These are phyloP conservation scores for Baccha elongata DNA, from an alignment of 2,888 invertebrate species.

Conservation along the genomic window DNA sequence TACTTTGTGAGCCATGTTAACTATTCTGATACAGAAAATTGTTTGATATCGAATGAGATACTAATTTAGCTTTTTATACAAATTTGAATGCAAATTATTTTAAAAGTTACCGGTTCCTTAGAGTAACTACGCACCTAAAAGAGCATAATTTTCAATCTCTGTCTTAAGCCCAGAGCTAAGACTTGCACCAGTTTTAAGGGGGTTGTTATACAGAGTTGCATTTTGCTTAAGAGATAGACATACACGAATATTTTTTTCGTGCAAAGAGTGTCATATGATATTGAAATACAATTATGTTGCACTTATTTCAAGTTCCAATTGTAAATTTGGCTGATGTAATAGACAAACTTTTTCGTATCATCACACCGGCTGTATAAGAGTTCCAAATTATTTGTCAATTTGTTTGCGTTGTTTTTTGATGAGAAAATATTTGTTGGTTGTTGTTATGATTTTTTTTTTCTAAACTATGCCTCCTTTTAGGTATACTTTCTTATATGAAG, in stretches of 20 bases:
- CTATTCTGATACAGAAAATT: background rate
- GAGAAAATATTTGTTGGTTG: no score
- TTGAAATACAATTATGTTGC: background rate
- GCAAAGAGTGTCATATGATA: slow-evolving; percentile 29
- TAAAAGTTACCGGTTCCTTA: slow-evolving; percentile 13
- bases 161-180: background rate
- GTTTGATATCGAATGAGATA: slow-evolving; percentile 6
- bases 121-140: background rate
- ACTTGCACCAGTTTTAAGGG: background rate
- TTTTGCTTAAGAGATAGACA: background rate
- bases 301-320: background rate
- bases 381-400: background rate
- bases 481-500: no score
- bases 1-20: slow-evolving; percentile 18
- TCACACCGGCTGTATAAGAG: background rate
- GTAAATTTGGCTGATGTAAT: slow-evolving; percentile 37
- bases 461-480: no score
- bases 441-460: no score
- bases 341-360: background rate
- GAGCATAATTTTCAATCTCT: background rate
- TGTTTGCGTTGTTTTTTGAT: background rate
- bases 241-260: background rate
- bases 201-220: background rate
- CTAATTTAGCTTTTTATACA: slow-evolving; percentile 14
- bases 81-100: background rate